Evolutionary conservation across 1,140 invertebrate genomes (phyloP).

Genomic region (Zaprionus nigranus): DNA sequence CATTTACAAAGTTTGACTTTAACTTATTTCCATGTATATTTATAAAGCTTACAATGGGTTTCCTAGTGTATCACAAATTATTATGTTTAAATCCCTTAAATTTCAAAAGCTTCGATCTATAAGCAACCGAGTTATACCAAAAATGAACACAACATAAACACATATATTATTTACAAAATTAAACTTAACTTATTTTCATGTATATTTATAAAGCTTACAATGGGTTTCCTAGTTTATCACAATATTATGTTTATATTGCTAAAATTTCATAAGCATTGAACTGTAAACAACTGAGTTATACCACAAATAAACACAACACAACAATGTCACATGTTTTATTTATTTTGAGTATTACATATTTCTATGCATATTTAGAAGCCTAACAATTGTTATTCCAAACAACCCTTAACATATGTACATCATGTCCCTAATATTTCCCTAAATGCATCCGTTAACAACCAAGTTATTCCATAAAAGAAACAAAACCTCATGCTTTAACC

Average conservation of each 20-base stretch:
- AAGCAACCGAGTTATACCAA: not conserved
- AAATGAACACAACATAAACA: not conserved
- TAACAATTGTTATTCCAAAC: not conserved
- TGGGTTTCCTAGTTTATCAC: not conserved
- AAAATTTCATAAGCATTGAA: not conserved
- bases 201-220: no score
- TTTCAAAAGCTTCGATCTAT: not conserved
- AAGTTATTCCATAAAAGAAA: not conserved
- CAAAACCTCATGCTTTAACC: not conserved
- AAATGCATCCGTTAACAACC: not conserved
- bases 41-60: not conserved
- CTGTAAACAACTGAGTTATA: not conserved
- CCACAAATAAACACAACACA: not conserved
- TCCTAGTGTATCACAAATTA: not conserved
- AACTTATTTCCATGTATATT: no score
- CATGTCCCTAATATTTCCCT: not conserved
- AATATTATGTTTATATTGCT: not conserved
- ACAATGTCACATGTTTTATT: no score
- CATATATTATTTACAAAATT: no score
- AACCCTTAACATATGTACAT: not conserved
- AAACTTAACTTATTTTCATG: no score
- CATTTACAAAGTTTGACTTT: no score
- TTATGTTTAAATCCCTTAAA: not conserved
- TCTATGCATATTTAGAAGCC: not conserved
- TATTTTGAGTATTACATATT: no score